A percentile compares a stretch with the other conserved stretches of the same genome.
Evolutionary conservation across 2,797 vertebrate species (phyloP).

Genomic region (Poeciliopsis infans): DNA sequence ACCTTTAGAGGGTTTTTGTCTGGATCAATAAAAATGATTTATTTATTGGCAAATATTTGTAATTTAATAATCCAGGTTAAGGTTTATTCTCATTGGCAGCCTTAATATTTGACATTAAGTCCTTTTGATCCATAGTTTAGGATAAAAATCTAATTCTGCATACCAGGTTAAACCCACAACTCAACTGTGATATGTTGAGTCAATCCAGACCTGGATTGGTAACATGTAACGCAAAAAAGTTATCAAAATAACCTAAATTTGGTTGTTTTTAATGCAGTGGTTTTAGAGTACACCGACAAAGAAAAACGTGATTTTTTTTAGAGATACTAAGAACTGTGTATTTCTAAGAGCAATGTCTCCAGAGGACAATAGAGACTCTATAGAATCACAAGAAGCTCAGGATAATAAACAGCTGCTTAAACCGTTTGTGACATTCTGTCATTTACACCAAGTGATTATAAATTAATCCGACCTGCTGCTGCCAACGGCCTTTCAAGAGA

Average conservation of each 20-base stretch:
- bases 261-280: background rate
- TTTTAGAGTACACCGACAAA: background rate
- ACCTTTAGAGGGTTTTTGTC: background rate
- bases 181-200: background rate
- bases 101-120: background rate
- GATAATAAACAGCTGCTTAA: conserved; percentile 24
- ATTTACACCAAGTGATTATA: background rate
- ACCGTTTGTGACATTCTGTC: conserved; percentile 9
- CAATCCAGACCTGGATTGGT: background rate
- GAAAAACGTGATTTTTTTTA: background rate
- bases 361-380: background rate
- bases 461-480: conserved; percentile 6
- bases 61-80: background rate
- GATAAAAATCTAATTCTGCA: background rate
- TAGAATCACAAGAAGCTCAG: background rate
- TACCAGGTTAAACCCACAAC: background rate
- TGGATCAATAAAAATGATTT: background rate
- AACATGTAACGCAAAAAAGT: background rate
- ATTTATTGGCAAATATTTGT: background rate
- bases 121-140: background rate
- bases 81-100: background rate
- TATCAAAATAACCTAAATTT: background rate
- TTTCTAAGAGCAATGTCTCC: background rate
- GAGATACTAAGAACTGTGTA: background rate
- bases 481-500: background rate